Conservation (phyloP, 2,113 vertebrate species). For the Eidolon helvum region DNA sequence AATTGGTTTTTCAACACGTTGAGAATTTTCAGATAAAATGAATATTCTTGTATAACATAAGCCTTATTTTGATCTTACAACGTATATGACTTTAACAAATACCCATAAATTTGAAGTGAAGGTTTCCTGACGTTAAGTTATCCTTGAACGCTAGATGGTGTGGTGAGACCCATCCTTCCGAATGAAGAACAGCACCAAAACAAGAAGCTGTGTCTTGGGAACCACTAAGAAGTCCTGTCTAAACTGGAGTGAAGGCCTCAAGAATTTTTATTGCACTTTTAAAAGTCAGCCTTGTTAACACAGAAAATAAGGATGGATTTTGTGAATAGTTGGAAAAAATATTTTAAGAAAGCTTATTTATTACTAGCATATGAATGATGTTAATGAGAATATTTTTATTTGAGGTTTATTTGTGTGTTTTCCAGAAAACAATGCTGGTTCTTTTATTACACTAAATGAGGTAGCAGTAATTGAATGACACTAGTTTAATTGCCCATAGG, state of each 20-base stretch:
- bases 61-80: not conserved
- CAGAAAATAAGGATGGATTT: constrained; percentile 72
- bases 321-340: constrained; percentile 68
- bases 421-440: not conserved
- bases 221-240: constrained; percentile 60
- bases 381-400: constrained; percentile 53
- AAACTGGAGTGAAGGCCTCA: not conserved
- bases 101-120: not conserved
- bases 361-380: constrained; percentile 47
- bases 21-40: constrained; percentile 14
- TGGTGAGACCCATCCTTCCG: constrained; percentile 63
- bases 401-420: constrained; percentile 65
- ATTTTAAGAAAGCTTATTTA: constrained; percentile 73
- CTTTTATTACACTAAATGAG: constrained; percentile 37
- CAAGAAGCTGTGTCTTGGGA: constrained; percentile 83
- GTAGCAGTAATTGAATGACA: constrained; percentile 23
- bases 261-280: constrained; percentile 65
- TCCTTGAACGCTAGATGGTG: constrained; percentile 76
- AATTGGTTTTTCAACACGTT: not conserved
- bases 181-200: constrained; percentile 80
- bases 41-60: not conserved
- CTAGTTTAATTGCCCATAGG: not conserved
- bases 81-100: not conserved
- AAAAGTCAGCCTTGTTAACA: constrained; percentile 72
- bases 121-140: constrained; percentile 21